Base-by-base conservation (phyloP, 2,888 invertebrate genomes). In the Bimastos eiseni region DNA sequence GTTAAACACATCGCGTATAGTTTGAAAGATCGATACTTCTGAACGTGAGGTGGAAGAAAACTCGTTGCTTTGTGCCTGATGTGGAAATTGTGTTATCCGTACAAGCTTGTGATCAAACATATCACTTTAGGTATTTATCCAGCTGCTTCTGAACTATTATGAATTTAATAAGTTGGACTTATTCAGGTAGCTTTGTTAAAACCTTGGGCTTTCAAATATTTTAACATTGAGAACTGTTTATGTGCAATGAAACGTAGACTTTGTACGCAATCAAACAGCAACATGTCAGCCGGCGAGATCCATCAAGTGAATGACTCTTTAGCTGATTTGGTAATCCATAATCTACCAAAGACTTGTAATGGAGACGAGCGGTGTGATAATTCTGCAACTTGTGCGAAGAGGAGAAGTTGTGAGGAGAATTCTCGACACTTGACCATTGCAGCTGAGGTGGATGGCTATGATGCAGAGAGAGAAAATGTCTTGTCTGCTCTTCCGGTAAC, bases 251-350 rank as follows among this genome's bases (percentile, higher is more conserved):
- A 70, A 70, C 70, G 70, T 70, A 70, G 70, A 70, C 70, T 70
- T n/a, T 70, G 19, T 70, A n/a, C 70, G 8, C 70, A 70, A n/a
- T 70, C 70, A n/a, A 70, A 70, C 70, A n/a, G 70, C n/a, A 70
- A n/a, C 70, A n/a, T 70, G 70, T 70, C 70, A 11, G 70, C 70
- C 5, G 70, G 30, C n/a, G 70, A 70, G n/a, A 30, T 70, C 70
- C 8, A n/a, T 70, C 70, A 70, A n/a, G 17, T 70, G 70, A 70
- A 70, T n/a, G n/a, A 70, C 70, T 70, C 70, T 4, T n/a, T 70
- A n/a, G 70, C 70, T 70, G 70, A 70, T 70, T 70, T 70, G 70
- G 70, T n/a, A 70, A 70, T 70, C 70, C n/a, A 70, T 70, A 70
- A 70, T 70, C 70, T 11, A 11, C 70, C 70, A 30, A 70, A 70